Conservation (phyloP, 2,888 invertebrate species). For the Thumatha senex region DNA sequence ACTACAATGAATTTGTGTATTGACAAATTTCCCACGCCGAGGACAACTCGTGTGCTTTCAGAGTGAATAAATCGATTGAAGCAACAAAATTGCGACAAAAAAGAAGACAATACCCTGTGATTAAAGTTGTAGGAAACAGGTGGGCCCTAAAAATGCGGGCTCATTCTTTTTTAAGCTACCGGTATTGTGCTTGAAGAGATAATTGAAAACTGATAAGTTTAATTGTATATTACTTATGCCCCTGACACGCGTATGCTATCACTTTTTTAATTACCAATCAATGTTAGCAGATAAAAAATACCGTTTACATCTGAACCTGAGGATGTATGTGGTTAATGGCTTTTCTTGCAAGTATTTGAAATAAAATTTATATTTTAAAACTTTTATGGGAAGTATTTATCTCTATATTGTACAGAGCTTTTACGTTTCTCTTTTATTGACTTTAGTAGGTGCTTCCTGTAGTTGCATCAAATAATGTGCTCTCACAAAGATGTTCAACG, state of each 20-base stretch:
- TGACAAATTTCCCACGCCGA: slow-evolving; percentile 27
- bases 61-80: slow-evolving; percentile 32
- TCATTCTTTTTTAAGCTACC: slow-evolving; percentile 24
- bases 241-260: neutral
- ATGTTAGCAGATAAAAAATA: neutral
- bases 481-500: too few species aligned
- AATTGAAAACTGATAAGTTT: slow-evolving; percentile 15
- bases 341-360: too few species aligned
- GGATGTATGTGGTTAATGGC: neutral
- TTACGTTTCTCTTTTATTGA: too few species aligned
- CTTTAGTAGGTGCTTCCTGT: too few species aligned
- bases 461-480: too few species aligned
- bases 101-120: slow-evolving; percentile 58
- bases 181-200: slow-evolving; percentile 20
- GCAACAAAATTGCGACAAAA: slow-evolving; percentile 54
- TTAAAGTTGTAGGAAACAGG: slow-evolving; percentile 58
- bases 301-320: too few species aligned
- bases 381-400: too few species aligned
- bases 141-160: slow-evolving; percentile 40
- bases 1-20: slow-evolving; percentile 21
- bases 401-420: too few species aligned
- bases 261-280: neutral
- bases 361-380: too few species aligned
- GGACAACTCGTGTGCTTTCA: slow-evolving; percentile 26
- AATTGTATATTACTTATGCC: neutral